Evolutionary conservation across 2,113 vertebrate genomes (phyloP), one percentile per base, ranked within the genome.

Genomic region (Arothron firmamentum): DNA sequence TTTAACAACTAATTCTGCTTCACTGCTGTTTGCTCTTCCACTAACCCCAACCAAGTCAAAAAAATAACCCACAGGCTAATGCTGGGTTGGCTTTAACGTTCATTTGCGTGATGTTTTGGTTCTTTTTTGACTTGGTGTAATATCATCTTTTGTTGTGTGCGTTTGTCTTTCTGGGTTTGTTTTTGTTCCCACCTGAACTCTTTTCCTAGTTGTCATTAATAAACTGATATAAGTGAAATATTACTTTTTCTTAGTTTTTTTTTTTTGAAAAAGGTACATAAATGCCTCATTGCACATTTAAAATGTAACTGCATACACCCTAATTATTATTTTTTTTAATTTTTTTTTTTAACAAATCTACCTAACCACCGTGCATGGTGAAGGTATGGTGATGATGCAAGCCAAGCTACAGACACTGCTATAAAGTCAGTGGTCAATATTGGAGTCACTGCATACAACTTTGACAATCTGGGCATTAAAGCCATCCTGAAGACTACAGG

Each of bases 381-480:
- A 90, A 98, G 96, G 91, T 98, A 97, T 0, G 95, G 95, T 6
- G 77, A 91, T 0, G 89, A 92, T 10, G 91, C 93, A 5, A 92
- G 94, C 18, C 77, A 88, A 20, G 96, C 94, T 56, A 93, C 94
- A 14, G 88, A 94, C 56, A 79, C 91, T 0, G 94, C 88, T 9
- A 46, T 98, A 64, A 86, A 89, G 67, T 98, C 95, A 67, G 92
- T 91, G 38, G 75, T 92, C 84, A 94, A 95, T 50, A 79, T 96
- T 56, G 95, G 93, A 2, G 19, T 94, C 62, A 77, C 94, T 15
- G 94, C 94, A 1, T 88, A 93, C 85, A 96, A 94, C 75, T 84
- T 98, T 50, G 92, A 98, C 69, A 88, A 94, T 77, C 83, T 94
- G 54, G 92, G 89, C 38, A 66, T 96, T 69, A 94, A 93, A 80